Evolutionary conservation across 2,888 invertebrate genomes (phyloP).

Genomic region (Tricholauxania praeusta): DNA sequence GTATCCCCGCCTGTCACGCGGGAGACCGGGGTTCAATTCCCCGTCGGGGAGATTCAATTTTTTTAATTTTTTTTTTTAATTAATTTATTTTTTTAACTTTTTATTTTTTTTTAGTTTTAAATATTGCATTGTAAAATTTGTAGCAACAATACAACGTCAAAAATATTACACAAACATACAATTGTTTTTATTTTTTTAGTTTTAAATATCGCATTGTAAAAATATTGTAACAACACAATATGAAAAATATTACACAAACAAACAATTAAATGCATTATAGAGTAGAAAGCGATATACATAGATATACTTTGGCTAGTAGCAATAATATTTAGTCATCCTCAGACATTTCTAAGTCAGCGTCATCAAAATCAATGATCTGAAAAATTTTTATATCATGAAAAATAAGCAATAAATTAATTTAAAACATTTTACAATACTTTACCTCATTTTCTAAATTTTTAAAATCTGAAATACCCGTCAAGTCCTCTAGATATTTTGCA

Average conservation of each 20-base stretch:
- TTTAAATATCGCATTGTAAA: too few relatives aligned
- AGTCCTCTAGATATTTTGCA: constrained; percentile 84
- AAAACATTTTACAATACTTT: constrained; percentile 6
- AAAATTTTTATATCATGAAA: constrained; percentile 1
- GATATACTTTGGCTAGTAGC: too few relatives aligned
- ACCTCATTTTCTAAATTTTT: constrained; percentile 73
- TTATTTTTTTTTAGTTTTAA: too few relatives aligned
- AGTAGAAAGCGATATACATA: too few relatives aligned
- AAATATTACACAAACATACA: too few relatives aligned
- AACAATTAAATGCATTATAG: too few relatives aligned
- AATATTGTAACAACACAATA: too few relatives aligned
- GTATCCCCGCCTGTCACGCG: constrained; percentile 67
- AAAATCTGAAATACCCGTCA: constrained; percentile 82
- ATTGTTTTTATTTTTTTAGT: too few relatives aligned
- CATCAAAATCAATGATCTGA: constrained; percentile 65
- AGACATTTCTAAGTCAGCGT: constrained; percentile 61
- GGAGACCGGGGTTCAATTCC: constrained; percentile 67
- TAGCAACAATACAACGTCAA: too few relatives aligned
- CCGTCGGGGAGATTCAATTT: constrained; percentile 58
- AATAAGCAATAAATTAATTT: neutral
- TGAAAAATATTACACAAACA: too few relatives aligned
- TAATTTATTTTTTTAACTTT: too few relatives aligned
- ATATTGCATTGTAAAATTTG: too few relatives aligned
- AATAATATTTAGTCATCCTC: constrained; percentile 48
- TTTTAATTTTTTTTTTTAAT: neutral